Evolutionary conservation across 2,888 invertebrate species (phyloP).

Genomic region (Acleris laterana): DNA sequence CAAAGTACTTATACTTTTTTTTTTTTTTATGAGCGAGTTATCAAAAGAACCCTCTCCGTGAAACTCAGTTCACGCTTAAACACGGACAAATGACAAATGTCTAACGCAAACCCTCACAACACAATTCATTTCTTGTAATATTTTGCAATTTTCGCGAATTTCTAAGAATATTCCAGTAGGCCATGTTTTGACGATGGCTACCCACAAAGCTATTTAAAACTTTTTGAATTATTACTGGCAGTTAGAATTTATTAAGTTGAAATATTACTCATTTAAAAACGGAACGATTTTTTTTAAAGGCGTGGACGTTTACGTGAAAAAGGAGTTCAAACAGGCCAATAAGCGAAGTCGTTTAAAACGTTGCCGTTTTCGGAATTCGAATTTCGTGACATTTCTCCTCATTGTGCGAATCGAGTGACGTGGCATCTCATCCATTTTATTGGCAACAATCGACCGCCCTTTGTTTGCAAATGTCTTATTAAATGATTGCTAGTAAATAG

Average conservation of each 20-base stretch:
- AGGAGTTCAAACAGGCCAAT: slow-evolving; percentile 40
- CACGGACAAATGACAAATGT: slow-evolving; percentile 18
- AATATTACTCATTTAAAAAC: slow-evolving; percentile 42
- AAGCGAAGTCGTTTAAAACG: slow-evolving; percentile 44
- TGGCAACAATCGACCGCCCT: slow-evolving; percentile 68
- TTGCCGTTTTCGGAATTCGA: slow-evolving; percentile 53
- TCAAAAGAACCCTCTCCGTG: neutral
- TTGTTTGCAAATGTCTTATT: slow-evolving; percentile 71
- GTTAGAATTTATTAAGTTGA: slow-evolving; percentile 41
- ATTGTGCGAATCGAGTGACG: slow-evolving; percentile 65
- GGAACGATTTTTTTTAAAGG: slow-evolving; percentile 32
- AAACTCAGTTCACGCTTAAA: neutral
- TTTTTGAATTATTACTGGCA: slow-evolving; percentile 52
- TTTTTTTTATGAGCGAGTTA: neutral
- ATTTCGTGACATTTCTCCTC: slow-evolving; percentile 62
- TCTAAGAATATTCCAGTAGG: slow-evolving; percentile 45
- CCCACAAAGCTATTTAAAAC: slow-evolving; percentile 59
- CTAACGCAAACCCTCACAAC: slow-evolving; percentile 16
- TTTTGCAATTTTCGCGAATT: slow-evolving; percentile 38
- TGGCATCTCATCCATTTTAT: slow-evolving; percentile 69
- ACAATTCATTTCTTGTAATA: slow-evolving; percentile 33
- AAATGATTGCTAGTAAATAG: slow-evolving; percentile 57
- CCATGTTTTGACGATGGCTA: slow-evolving; percentile 66
- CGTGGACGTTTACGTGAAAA: slow-evolving; percentile 32
- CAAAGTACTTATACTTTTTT: too few species aligned